These are phyloP conservation scores for Micrasema minimum DNA, from an alignment of 1,140 invertebrate species.

Conservation along the genomic window DNA sequence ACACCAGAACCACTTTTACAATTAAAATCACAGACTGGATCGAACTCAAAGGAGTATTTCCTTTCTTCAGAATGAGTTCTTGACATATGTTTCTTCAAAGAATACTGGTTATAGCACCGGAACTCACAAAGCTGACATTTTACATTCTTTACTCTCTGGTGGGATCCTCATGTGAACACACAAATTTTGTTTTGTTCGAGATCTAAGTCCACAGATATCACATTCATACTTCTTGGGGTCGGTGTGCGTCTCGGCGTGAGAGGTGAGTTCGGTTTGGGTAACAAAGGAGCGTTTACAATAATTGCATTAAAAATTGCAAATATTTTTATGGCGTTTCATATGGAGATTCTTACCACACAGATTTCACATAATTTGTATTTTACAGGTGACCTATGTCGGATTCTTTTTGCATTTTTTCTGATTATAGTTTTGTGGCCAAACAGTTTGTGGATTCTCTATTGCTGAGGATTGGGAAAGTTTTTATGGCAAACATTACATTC, in stretches of 20 bases:
- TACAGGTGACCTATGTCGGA: too few relatives aligned
- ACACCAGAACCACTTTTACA: slow-evolving; percentile 64
- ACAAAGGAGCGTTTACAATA: slow-evolving; percentile 64
- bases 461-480: too few relatives aligned
- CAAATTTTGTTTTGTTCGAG: slow-evolving; percentile 62
- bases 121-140: slow-evolving; percentile 27
- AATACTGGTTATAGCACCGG: neutral
- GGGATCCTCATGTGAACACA: slow-evolving; percentile 49
- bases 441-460: too few relatives aligned
- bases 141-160: slow-evolving; percentile 5
- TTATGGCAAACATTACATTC: too few relatives aligned
- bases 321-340: slow-evolving; percentile 62
- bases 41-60: neutral
- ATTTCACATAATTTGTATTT: slow-evolving; percentile 56
- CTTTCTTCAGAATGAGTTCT: neutral
- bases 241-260: slow-evolving; percentile 62
- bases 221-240: slow-evolving; percentile 67
- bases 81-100: slow-evolving; percentile 22
- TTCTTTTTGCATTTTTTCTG: slow-evolving; percentile 15
- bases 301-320: slow-evolving; percentile 63
- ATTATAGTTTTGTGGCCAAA: too few relatives aligned
- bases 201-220: slow-evolving; percentile 64
- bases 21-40: slow-evolving; percentile 48
- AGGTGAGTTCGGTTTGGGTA: slow-evolving; percentile 60
- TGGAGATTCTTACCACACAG: slow-evolving; percentile 59